These are phyloP conservation scores for Chaetorhynchus papuensis DNA, from an alignment of 2,113 vertebrate species.

Conservation along the genomic window DNA sequence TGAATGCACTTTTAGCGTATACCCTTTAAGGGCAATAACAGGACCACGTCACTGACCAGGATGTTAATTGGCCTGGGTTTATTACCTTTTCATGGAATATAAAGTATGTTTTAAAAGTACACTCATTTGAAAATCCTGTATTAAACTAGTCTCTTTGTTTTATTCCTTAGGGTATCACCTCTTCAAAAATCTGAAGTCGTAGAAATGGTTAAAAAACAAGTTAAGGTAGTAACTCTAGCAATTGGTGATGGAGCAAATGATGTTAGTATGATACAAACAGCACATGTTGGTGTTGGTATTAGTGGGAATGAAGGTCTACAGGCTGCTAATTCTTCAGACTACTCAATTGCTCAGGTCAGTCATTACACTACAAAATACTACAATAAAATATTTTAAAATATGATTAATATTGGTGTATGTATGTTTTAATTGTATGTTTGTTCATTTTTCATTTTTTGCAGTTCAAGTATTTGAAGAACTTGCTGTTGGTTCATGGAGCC, in stretches of 20 bases:
- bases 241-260: slow-evolving; percentile 98
- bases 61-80: neutral
- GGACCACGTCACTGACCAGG: accelerated
- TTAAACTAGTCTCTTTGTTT: slow-evolving; percentile 15
- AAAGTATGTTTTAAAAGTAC: neutral
- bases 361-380: neutral
- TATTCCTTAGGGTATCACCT: slow-evolving; percentile 85
- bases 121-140: neutral
- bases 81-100: neutral
- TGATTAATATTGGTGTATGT: neutral
- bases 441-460: slow-evolving; percentile 65
- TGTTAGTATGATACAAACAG: slow-evolving; percentile 98
- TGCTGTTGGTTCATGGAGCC: slow-evolving; percentile 94
- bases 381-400: neutral
- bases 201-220: slow-evolving; percentile 98
- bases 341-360: slow-evolving; percentile 96
- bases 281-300: slow-evolving; percentile 95
- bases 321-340: slow-evolving; percentile 97
- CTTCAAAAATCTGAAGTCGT: slow-evolving; percentile 99
- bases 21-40: neutral
- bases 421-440: neutral
- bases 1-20: neutral
- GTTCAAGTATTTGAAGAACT: slow-evolving; percentile 99
- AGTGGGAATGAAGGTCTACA: slow-evolving; percentile 97
- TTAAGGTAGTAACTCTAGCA: slow-evolving; percentile 92